Evolutionary conservation across 2,113 vertebrate genomes (phyloP).

Genomic region (Struthio camelus): DNA sequence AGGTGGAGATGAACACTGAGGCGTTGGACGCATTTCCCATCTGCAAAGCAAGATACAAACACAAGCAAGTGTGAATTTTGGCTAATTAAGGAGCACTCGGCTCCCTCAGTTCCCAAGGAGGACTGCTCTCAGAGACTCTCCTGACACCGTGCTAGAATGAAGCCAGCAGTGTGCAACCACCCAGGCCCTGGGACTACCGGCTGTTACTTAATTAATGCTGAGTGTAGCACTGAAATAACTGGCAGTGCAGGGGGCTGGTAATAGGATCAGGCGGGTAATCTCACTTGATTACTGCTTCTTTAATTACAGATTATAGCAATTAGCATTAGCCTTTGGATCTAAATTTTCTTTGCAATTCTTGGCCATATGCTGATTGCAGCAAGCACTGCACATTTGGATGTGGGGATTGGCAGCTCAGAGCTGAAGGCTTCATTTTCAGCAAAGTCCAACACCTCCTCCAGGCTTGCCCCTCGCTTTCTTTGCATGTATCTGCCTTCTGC

Average conservation of each 20-base stretch:
- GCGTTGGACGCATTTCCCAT: slow-evolving; percentile 82
- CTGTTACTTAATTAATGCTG: background rate
- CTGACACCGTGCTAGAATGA: background rate
- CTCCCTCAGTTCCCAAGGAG: fast-evolving
- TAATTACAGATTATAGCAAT: background rate
- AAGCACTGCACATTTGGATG: fast-evolving
- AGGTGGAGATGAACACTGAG: slow-evolving; percentile 74
- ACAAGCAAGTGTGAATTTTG: background rate
- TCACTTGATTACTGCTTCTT: background rate
- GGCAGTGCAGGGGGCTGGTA: background rate
- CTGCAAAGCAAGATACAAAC: slow-evolving; percentile 53
- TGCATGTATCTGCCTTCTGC: background rate
- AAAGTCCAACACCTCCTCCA: background rate
- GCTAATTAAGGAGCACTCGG: background rate
- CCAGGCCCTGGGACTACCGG: background rate
- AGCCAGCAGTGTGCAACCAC: background rate
- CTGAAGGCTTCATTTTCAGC: background rate
- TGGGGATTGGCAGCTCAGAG: fast-evolving
- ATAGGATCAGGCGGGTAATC: background rate
- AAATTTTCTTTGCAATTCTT: background rate
- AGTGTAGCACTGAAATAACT: background rate
- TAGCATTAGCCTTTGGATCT: background rate
- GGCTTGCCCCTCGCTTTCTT: background rate
- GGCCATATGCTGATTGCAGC: background rate
- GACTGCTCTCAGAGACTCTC: background rate